phyloP scores from a whole-genome alignment of 2,888 invertebrate genomes.

The Oligia fasciuncula region DNA sequence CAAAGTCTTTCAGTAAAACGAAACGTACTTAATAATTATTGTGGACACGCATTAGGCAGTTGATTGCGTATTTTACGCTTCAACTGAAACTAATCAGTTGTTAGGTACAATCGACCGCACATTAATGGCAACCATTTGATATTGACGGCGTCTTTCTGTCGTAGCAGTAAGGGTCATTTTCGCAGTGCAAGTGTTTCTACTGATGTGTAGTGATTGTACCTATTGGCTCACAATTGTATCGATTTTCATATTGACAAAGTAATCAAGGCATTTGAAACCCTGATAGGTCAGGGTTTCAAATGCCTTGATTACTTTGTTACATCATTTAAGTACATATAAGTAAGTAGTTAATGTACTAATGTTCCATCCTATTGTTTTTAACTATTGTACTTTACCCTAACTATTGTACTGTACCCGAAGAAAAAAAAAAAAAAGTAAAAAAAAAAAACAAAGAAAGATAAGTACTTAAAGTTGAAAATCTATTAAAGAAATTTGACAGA shows the following conservation, averaged over 20 bases:
- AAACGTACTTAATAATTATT: neutral
- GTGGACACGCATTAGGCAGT: neutral
- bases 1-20: neutral
- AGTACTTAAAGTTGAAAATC: too few relatives aligned
- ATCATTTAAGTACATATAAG: neutral
- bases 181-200: neutral
- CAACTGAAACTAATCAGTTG: neutral
- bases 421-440: too few relatives aligned
- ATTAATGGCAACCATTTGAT: neutral
- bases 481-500: too few relatives aligned
- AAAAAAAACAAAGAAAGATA: too few relatives aligned
- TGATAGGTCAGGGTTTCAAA: neutral
- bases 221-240: neutral
- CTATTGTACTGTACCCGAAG: too few relatives aligned
- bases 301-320: neutral
- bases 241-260: neutral
- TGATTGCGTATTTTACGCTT: constrained; percentile 22
- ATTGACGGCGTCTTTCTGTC: neutral
- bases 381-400: too few relatives aligned
- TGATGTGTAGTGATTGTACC: neutral
- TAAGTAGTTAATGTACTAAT: neutral
- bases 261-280: too few relatives aligned
- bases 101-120: neutral
- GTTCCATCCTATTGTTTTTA: neutral
- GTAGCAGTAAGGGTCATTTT: neutral